phyloP scores from a whole-genome alignment of 2,888 invertebrate species.

The Gisinianus flammeolus region DNA sequence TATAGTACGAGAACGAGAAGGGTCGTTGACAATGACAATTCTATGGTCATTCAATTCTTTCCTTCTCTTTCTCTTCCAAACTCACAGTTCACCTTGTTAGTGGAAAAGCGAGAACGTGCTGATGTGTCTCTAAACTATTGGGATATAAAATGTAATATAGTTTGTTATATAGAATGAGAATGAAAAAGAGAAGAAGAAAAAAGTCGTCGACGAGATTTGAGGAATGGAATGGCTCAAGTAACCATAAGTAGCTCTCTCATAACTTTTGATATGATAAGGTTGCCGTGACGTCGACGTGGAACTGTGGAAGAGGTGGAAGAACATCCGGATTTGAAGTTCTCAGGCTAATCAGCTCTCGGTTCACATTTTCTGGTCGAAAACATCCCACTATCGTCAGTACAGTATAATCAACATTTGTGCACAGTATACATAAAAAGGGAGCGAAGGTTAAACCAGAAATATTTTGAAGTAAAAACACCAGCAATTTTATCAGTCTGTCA shows the following conservation, averaged over 20 bases:
- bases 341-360: conserved; percentile 21
- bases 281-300: conserved; percentile 14
- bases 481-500: too few species aligned
- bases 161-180: background rate
- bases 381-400: background rate
- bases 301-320: too few species aligned
- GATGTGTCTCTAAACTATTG: background rate
- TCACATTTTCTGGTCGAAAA: background rate
- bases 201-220: background rate
- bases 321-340: conserved; percentile 24
- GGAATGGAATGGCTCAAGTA: background rate
- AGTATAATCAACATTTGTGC: background rate
- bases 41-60: background rate
- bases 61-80: background rate
- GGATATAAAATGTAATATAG: background rate
- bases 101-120: background rate
- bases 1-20: too few species aligned
- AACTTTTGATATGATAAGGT: conserved; percentile 17
- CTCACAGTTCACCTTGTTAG: background rate
- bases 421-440: background rate
- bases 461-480: too few species aligned
- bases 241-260: background rate
- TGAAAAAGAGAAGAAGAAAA: background rate
- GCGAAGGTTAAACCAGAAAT: too few species aligned
- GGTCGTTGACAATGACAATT: background rate